Percentiles rank a stretch among this genome's conserved stretches.
phyloP scores from a whole-genome alignment of 2,888 invertebrate genomes.

The Argyresthia goedartella region DNA sequence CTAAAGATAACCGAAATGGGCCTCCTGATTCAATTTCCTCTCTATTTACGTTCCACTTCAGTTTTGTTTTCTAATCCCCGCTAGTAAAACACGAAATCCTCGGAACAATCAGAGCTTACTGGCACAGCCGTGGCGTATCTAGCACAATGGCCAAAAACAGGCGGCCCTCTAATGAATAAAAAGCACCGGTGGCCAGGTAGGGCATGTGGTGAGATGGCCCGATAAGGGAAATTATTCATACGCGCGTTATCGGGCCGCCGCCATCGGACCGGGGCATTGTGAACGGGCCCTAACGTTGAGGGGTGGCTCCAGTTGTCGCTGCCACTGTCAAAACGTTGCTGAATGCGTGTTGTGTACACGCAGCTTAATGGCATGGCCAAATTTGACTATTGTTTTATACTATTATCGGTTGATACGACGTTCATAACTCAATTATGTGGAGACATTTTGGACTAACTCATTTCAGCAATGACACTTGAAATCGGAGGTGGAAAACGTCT shows the following conservation, averaged over 20 bases:
- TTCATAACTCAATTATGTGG: too few species aligned
- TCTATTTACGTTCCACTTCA: conserved; percentile 20
- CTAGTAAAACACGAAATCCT: conserved; percentile 50
- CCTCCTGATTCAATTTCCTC: conserved; percentile 39
- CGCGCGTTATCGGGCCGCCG: conserved; percentile 62
- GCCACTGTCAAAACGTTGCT: conserved; percentile 57
- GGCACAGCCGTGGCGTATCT: conserved; percentile 53
- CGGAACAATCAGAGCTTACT: conserved; percentile 55
- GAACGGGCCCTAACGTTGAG: conserved; percentile 43
- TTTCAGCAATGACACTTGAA: too few species aligned
- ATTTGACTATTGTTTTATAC: conserved; percentile 59
- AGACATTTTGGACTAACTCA: too few species aligned
- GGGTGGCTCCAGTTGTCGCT: conserved; percentile 50
- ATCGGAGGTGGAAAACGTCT: too few species aligned
- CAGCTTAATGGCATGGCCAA: conserved; percentile 47
- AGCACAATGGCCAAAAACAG: conserved; percentile 60
- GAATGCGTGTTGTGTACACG: conserved; percentile 36
- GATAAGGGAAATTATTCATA: conserved; percentile 70
- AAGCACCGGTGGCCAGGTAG: conserved; percentile 58
- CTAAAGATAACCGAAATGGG: conserved; percentile 21
- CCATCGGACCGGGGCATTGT: conserved; percentile 63
- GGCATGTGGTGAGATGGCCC: conserved; percentile 68
- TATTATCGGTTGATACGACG: conserved; percentile 20
- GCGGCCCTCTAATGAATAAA: conserved; percentile 63
- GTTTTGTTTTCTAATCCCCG: conserved; percentile 47